phyloP scores from a whole-genome alignment of 2,888 invertebrate genomes.

The Bombylius discolor region DNA sequence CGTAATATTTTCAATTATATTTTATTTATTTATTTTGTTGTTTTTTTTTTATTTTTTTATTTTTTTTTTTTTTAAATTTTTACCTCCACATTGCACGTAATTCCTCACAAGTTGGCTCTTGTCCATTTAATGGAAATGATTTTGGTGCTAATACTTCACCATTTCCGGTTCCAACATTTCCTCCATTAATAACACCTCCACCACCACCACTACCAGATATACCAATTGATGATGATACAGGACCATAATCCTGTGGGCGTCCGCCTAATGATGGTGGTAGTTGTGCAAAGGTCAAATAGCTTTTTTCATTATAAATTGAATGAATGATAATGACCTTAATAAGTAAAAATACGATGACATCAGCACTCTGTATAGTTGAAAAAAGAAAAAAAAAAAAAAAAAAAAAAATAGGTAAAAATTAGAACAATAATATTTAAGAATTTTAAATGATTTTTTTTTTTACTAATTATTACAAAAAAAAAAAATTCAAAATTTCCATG shows the following conservation, averaged over 20 bases:
- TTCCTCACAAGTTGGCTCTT: constrained; percentile 75
- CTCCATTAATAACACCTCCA: constrained; percentile 3
- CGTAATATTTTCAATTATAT: background rate
- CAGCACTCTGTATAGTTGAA: background rate
- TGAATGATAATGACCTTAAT: background rate
- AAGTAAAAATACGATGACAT: background rate
- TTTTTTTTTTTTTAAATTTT: too few relatives aligned
- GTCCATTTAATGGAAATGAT: constrained; percentile 26
- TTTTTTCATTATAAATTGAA: background rate
- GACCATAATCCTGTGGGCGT: background rate
- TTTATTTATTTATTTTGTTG: background rate
- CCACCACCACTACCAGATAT: constrained; percentile 2
- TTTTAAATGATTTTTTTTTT: too few relatives aligned
- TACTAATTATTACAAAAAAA: too few relatives aligned
- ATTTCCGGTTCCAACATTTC: constrained; percentile 5
- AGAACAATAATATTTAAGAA: too few relatives aligned
- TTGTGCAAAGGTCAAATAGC: background rate
- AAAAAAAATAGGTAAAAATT: too few relatives aligned
- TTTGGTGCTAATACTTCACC: constrained; percentile 31
- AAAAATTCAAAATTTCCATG: too few relatives aligned
- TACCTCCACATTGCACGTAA: constrained; percentile 80
- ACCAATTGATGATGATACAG: background rate
- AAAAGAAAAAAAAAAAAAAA: too few relatives aligned
- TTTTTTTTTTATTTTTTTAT: too few relatives aligned
- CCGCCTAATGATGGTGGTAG: background rate